Percentiles rank a stretch among this genome's conserved stretches.
These are phyloP conservation scores for Drosophila anceps DNA, from an alignment of 2,888 invertebrate genomes.

Conservation along the genomic window DNA sequence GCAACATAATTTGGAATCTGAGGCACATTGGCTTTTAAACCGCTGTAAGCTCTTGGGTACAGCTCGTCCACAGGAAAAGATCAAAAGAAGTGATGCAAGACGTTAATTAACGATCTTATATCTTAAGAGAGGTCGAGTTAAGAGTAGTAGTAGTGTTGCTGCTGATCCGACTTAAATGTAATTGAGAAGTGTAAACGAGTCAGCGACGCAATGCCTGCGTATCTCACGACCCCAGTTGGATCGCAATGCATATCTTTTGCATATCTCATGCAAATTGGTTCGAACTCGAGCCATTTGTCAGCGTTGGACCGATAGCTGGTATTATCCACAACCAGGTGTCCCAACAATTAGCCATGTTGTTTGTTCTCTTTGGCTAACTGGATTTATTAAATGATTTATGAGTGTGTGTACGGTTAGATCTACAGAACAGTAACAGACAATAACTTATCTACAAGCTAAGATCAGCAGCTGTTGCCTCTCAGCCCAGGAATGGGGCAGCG, in stretches of 20 bases:
- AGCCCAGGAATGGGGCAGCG: conserved; percentile 60
- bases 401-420: conserved; percentile 34
- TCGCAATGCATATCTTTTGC: conserved; percentile 6
- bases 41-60: no score
- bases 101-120: no score
- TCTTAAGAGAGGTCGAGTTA: no score
- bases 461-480: conserved; percentile 38
- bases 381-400: conserved; percentile 63
- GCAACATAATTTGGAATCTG: no score
- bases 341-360: conserved; percentile 32
- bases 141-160: neutral
- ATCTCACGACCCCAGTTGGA: neutral
- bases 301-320: conserved; percentile 9
- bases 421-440: conserved; percentile 57
- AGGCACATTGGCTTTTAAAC: no score
- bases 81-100: no score
- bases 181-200: neutral
- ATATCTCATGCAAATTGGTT: conserved; percentile 21
- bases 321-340: conserved; percentile 48
- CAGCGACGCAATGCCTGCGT: neutral
- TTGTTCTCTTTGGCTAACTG: conserved; percentile 63
- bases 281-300: conserved; percentile 32
- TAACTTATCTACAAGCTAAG: conserved; percentile 75
- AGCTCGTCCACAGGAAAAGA: no score
- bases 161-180: neutral